Evolutionary conservation across 2,113 vertebrate species (phyloP).

Genomic region (Lepus americanus): DNA sequence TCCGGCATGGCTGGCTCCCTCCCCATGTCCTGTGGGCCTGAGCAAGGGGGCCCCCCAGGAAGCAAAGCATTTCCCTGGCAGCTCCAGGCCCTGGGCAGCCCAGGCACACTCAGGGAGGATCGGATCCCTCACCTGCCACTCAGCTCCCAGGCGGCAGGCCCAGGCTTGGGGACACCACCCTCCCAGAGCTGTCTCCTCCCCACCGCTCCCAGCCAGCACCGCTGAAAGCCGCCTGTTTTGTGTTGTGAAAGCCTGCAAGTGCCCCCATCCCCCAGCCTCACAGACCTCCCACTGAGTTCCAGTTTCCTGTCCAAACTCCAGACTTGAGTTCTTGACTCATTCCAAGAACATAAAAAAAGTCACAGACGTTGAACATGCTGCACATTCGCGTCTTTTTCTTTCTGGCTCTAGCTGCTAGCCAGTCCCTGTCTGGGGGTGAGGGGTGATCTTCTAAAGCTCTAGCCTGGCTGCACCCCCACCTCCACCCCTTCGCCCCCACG

Average conservation of each 20-base stretch:
- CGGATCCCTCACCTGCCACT: constrained; percentile 20
- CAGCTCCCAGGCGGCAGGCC: background rate
- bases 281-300: constrained; percentile 80
- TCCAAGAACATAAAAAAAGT: background rate
- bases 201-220: background rate
- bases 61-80: background rate
- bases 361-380: background rate
- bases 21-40: background rate
- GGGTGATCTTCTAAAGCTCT: background rate
- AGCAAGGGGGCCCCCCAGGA: background rate
- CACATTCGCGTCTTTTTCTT: background rate
- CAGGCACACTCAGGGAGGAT: background rate
- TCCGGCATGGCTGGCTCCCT: background rate
- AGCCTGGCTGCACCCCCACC: background rate
- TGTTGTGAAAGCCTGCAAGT: constrained; percentile 73
- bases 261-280: constrained; percentile 41
- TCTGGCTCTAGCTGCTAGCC: background rate
- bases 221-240: constrained; percentile 80
- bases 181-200: background rate
- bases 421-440: background rate
- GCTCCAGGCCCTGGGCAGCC: background rate
- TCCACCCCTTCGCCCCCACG: no score
- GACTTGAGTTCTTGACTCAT: constrained; percentile 64
- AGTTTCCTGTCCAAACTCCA: constrained; percentile 71
- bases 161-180: background rate